phyloP scores from a whole-genome alignment of 2,113 vertebrate species.

The Calidris pugnax region DNA sequence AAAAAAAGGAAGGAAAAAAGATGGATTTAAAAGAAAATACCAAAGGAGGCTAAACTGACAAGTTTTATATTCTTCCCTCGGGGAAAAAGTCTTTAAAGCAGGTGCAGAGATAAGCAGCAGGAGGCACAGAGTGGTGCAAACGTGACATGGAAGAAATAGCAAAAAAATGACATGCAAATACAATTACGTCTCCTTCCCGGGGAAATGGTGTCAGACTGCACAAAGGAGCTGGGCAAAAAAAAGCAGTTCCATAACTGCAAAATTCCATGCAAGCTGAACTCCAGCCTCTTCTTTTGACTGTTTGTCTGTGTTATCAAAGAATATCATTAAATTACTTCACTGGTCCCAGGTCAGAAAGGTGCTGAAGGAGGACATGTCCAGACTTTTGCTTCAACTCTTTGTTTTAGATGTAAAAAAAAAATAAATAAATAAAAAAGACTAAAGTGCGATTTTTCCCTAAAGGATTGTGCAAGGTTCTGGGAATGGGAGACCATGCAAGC shows the following conservation, averaged over 20 bases:
- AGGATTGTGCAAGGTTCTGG: background rate
- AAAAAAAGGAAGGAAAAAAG: background rate
- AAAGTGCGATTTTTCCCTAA: background rate
- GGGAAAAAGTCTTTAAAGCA: background rate
- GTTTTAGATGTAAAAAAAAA: background rate
- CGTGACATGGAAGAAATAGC: background rate
- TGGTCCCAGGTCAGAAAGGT: background rate
- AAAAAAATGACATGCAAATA: background rate
- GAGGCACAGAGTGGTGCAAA: background rate
- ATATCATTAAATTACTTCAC: background rate
- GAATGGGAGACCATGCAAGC: background rate
- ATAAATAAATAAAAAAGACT: too few species aligned
- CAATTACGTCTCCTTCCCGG: background rate
- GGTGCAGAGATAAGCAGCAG: background rate
- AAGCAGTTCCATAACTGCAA: background rate
- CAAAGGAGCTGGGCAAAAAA: background rate
- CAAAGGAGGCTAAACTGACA: background rate
- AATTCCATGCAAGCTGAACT: background rate
- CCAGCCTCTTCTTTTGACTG: background rate
- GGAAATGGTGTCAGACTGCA: background rate
- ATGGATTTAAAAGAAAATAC: background rate
- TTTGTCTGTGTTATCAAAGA: background rate
- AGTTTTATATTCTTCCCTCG: background rate
- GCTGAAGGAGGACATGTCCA: too few species aligned
- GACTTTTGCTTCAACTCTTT: background rate